Evolutionary conservation across 2,113 vertebrate species (phyloP).

Genomic region (Charadrius vociferus): DNA sequence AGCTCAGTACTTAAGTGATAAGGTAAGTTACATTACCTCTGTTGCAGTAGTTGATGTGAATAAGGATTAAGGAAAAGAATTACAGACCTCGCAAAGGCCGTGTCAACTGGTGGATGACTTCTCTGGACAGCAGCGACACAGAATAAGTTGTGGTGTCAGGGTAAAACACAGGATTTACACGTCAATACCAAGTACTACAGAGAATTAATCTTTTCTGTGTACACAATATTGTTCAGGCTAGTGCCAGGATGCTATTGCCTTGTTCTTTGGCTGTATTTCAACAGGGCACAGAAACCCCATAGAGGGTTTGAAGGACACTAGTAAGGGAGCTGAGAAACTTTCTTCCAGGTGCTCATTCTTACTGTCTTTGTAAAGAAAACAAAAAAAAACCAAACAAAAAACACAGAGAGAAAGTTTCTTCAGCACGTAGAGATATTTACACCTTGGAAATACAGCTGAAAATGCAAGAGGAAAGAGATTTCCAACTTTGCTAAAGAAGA

Average conservation of each 20-base stretch:
- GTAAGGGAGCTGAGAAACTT: neutral
- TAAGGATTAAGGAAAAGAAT: neutral
- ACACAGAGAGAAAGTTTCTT: neutral
- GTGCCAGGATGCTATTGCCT: neutral
- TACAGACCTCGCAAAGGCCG: neutral
- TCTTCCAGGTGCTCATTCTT: neutral
- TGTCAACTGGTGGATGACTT: neutral
- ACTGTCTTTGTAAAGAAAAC: neutral
- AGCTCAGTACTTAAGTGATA: neutral
- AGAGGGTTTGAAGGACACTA: neutral
- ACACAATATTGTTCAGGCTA: neutral
- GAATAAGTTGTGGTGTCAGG: neutral
- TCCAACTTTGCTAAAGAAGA: neutral
- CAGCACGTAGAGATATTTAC: neutral
- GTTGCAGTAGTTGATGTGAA: neutral
- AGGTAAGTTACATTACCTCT: neutral
- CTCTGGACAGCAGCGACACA: neutral
- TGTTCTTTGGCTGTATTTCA: neutral
- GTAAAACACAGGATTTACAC: neutral
- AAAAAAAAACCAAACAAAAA: neutral
- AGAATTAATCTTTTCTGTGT: neutral
- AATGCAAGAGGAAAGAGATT: neutral
- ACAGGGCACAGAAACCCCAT: neutral
- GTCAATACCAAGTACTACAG: neutral
- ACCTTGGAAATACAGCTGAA: neutral